Evolutionary conservation across 2,888 invertebrate genomes (phyloP).

Genomic region (Rhimphoctona megacephalus): DNA sequence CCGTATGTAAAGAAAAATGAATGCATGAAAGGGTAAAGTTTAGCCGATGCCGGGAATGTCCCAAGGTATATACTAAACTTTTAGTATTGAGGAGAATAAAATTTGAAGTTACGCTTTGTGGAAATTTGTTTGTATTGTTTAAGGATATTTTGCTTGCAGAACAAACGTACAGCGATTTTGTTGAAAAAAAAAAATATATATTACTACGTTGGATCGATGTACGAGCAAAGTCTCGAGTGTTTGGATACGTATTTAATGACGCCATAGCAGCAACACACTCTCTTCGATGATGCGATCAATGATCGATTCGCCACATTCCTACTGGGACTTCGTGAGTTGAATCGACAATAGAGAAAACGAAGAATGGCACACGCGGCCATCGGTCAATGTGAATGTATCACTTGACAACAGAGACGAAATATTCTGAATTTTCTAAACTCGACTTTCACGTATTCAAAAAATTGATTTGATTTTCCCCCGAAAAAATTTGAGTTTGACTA

Average conservation of each 20-base stretch:
- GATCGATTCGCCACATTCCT: slow-evolving; percentile 75
- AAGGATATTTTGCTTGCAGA: neutral
- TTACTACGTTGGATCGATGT: slow-evolving; percentile 11
- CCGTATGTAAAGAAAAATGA: neutral
- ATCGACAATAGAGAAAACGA: slow-evolving; percentile 66
- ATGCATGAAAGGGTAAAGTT: neutral
- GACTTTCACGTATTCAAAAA: neutral
- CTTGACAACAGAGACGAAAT: neutral
- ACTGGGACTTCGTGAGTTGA: slow-evolving; percentile 67
- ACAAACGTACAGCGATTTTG: neutral
- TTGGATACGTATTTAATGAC: slow-evolving; percentile 36
- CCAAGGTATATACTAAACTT: neutral
- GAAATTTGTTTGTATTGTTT: neutral
- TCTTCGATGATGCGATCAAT: slow-evolving; percentile 72
- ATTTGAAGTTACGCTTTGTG: neutral
- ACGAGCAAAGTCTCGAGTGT: slow-evolving; percentile 1
- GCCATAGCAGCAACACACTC: slow-evolving; percentile 39
- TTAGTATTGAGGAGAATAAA: neutral
- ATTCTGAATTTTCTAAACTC: neutral
- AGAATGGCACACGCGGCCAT: slow-evolving; percentile 29
- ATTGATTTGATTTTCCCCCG: too few relatives aligned
- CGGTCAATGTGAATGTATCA: slow-evolving; percentile 52
- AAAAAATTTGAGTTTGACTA: neutral
- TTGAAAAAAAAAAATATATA: neutral
- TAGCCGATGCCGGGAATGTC: neutral